Evolutionary conservation across 2,888 invertebrate species (phyloP).

Genomic region (Sphecodes monilicornis): DNA sequence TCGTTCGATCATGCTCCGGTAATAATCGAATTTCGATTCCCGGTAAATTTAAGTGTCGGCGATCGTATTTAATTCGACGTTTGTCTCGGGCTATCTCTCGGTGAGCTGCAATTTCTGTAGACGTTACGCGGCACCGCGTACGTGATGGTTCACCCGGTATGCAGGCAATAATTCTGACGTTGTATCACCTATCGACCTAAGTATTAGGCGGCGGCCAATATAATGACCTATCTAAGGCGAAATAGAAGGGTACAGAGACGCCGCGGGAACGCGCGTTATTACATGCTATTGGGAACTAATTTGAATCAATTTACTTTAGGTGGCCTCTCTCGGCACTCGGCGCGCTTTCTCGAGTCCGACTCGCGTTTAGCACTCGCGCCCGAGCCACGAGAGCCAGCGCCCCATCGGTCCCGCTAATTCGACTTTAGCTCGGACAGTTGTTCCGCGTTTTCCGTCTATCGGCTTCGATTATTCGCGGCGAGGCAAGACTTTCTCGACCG

Average conservation of each 20-base stretch:
- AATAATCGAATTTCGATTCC: conserved; percentile 1
- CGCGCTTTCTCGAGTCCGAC: conserved; percentile 70
- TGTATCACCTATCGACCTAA: conserved; percentile 83
- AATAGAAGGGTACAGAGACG: conserved; percentile 72
- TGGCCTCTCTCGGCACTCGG: conserved; percentile 69
- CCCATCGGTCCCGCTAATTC: background rate
- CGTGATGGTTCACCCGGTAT: conserved; percentile 77
- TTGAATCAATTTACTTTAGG: conserved; percentile 83
- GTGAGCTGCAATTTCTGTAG: conserved; percentile 51
- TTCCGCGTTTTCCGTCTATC: background rate
- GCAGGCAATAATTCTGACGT: conserved; percentile 79
- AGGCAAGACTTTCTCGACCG: background rate
- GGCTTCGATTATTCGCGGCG: background rate
- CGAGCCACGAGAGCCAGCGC: background rate
- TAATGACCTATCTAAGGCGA: conserved; percentile 80
- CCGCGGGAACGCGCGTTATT: conserved; percentile 78
- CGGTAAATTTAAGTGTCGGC: conserved; percentile 8
- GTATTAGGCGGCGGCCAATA: conserved; percentile 83
- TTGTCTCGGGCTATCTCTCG: conserved; percentile 46
- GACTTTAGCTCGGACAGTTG: background rate
- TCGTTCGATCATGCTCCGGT: background rate
- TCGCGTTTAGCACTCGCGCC: conserved; percentile 62
- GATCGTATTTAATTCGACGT: conserved; percentile 59
- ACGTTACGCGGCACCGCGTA: conserved; percentile 71
- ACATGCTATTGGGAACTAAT: conserved; percentile 83